Base-by-base conservation (phyloP, 2,113 vertebrate species). In the Chaetura pelagica region DNA sequence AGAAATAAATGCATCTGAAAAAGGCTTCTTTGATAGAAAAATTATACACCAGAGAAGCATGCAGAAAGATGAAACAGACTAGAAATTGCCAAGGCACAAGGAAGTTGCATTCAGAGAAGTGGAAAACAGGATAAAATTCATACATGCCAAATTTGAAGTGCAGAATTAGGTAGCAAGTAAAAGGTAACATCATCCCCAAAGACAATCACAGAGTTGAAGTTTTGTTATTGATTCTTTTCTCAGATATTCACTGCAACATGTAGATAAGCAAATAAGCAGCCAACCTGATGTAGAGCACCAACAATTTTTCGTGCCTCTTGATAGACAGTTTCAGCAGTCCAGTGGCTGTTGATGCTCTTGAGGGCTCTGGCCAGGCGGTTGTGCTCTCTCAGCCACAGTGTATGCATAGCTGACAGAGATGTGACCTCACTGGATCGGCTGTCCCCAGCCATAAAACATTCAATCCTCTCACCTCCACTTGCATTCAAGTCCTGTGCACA, bases 221-320 rank as follows among this genome's bases (percentile, higher is more conserved):
- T 89, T 21, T 57, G 8, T 23, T 34, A 52, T 49, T 7, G 10
- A 8, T 6, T 83, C 29, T 84, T 13, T 14, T 72, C 22, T 59
- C 64, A 35, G 54, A 12, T 4, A 79, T 32, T 30, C 27, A 27
- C 16, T 59, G 38, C n/a, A 35, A 40, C 0, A 5, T 15, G 46
- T 24, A 42, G 48, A 11, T 5, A 69, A 63, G 10, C 15, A 68
- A 82, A 38, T 3, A n/a, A 32, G 26, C 32, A 52, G 20, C 97
- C 21, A 95, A 99, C 99, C 99, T 99, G 99, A 96, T 99, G 99
- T 86, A 99, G 95, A 24, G 99, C 99, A 15, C 99, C 99, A 0
- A 99, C 93, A 16, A 99, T 99, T 96, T 99, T 99, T 58, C 99
- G 98, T 3, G 98, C 91, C 97, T 99, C 99, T 91, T 99, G 99